These are phyloP conservation scores for Danionella dracula DNA, from an alignment of 2,797 vertebrate species.

Conservation along the genomic window DNA sequence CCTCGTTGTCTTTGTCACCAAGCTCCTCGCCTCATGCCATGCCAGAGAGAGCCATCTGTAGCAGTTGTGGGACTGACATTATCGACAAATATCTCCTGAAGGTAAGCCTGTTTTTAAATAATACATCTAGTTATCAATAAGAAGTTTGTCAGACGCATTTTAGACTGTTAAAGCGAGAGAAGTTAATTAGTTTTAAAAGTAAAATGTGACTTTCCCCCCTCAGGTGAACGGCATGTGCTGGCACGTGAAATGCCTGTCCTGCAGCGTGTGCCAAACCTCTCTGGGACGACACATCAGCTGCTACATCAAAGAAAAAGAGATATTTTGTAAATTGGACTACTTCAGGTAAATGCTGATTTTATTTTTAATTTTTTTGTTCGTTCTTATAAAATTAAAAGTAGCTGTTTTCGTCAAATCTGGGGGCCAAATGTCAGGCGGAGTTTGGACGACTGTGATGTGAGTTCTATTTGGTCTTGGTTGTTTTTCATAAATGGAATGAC, in stretches of 20 bases:
- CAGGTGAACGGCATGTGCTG: constrained; percentile 94
- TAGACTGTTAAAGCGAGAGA: too few species aligned
- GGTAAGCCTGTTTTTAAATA: constrained; percentile 60
- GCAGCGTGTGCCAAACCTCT: constrained; percentile 90
- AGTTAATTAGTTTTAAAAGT: not conserved
- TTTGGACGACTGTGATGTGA: too few species aligned
- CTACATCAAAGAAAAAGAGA: constrained; percentile 92
- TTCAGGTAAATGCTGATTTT: constrained; percentile 84
- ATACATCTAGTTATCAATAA: too few species aligned
- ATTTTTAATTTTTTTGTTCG: too few species aligned
- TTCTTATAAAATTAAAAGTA: too few species aligned
- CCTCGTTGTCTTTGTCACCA: constrained; percentile 72
- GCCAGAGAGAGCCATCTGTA: constrained; percentile 75
- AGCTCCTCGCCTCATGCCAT: constrained; percentile 74
- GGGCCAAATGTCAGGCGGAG: too few species aligned
- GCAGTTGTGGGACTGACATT: constrained; percentile 86
- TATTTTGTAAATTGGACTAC: constrained; percentile 98
- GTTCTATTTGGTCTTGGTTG: too few species aligned
- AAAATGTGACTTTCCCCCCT: not conserved
- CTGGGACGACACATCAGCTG: constrained; percentile 94
- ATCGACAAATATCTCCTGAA: constrained; percentile 92
- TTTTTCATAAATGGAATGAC: too few species aligned
- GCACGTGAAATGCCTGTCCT: constrained; percentile 93
- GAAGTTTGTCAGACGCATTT: too few species aligned
- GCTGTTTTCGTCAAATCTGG: not conserved